Base-by-base conservation (phyloP, 2,113 vertebrate genomes). In the Neogobius melanostomus region DNA sequence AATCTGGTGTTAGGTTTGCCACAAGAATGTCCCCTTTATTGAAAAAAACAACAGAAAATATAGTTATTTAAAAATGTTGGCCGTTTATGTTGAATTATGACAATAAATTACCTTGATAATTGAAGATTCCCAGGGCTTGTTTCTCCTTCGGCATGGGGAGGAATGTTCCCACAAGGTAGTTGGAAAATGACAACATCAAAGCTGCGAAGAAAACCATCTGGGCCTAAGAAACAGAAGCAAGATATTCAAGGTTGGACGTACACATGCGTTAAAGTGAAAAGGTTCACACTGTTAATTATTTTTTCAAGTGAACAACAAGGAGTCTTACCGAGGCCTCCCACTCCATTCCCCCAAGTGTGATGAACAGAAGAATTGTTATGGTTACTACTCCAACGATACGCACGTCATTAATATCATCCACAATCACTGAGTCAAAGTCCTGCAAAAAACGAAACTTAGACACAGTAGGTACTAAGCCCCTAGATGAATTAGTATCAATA, bases 131-230 rank as follows among this genome's bases (percentile, higher is more conserved):
- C 12, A 83, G 79, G n/a, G 88, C 69, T 69, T 93, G 72, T 65
- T 82, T 88, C 44, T 91, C 75, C 60, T 21, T 12, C 1, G 68
- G 65, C 21, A 85, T 70, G 11, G 91, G 89, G 12, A 94, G 75
- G 11, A 93, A 0, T 5, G 91, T 92, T 5, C 92, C 92, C 36
- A 92, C 83, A 16, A 94, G 67, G 68, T 92, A 93, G 85, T 88
- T 93, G 45, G 66, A 3, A 69, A 95, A 93, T 1, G 92, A 91
- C 14, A 93, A 47, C 70, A 94, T 53, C 3, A 93, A 87, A 51
- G 93, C 75, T 0, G 89, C 11, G 44, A 94, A 94, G 80, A 93
- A 92, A 36, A 92, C 36, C 59, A 92, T 66, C 70, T 94, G 92
- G 28, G 91, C 67, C 93, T 94, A 14, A 43, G 47, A 77, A 11